Percentiles rank a stretch among this genome's conserved stretches.
These are phyloP conservation scores for Paracyclopina nana DNA, from an alignment of 1,140 invertebrate genomes.

Conservation along the genomic window DNA sequence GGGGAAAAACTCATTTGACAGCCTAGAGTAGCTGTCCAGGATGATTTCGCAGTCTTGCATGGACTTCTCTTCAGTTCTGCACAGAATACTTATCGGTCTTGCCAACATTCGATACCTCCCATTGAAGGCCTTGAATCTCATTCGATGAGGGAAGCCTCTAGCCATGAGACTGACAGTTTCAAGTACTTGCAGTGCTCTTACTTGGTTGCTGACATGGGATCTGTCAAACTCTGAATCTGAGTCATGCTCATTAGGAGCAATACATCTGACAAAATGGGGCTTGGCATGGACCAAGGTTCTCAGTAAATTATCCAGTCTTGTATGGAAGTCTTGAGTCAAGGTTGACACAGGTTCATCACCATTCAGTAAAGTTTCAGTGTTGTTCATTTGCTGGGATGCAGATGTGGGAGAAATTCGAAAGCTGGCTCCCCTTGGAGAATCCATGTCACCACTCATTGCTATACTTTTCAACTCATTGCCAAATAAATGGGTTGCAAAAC, in stretches of 20 bases:
- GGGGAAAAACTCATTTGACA: conserved; percentile 24
- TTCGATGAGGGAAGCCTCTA: conserved; percentile 66
- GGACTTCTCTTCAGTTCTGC: conserved; percentile 51
- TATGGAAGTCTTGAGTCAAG: conserved; percentile 83
- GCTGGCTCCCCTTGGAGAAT: conserved; percentile 56
- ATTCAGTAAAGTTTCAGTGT: too few relatives aligned
- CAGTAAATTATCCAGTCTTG: conserved; percentile 68
- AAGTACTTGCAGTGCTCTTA: conserved; percentile 70
- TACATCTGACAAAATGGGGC: conserved; percentile 79
- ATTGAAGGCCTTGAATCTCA: conserved; percentile 86
- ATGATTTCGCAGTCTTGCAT: conserved; percentile 58
- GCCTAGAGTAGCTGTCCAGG: conserved; percentile 36
- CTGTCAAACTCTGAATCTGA: conserved; percentile 44
- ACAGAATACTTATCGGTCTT: conserved; percentile 46
- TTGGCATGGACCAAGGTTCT: conserved; percentile 73
- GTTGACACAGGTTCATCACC: conserved; percentile 72
- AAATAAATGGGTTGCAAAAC: conserved; percentile 82
- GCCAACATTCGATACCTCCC: conserved; percentile 58
- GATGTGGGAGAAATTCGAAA: conserved; percentile 80
- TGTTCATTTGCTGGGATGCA: conserved; percentile 33
- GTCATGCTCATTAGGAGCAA: conserved; percentile 61
- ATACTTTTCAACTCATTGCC: conserved; percentile 70
- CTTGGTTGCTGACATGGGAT: conserved; percentile 54
- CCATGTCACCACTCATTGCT: conserved; percentile 35
- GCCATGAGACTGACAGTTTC: conserved; percentile 90